A percentile compares a stretch with the other conserved stretches of the same genome.
phyloP scores from a whole-genome alignment of 1,140 invertebrate species.

The Proctacanthus coquilletti region DNA sequence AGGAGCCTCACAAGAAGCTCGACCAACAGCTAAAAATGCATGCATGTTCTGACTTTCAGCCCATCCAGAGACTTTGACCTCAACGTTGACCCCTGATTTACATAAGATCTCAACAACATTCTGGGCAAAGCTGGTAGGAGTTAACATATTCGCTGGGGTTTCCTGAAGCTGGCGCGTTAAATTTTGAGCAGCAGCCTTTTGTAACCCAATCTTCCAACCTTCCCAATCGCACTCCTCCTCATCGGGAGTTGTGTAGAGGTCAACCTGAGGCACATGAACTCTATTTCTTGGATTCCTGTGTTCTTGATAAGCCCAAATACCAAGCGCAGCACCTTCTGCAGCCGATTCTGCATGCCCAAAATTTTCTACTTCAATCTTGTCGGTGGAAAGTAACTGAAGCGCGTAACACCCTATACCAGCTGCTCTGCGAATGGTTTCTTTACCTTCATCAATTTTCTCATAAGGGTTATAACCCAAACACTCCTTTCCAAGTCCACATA shows the following conservation, averaged over 20 bases:
- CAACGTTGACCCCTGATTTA: slow-evolving; percentile 42
- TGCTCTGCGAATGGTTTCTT: slow-evolving; percentile 51
- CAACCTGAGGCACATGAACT: slow-evolving; percentile 19
- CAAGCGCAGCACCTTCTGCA: slow-evolving; percentile 54
- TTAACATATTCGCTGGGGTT: slow-evolving; percentile 73
- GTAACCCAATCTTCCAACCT: slow-evolving; percentile 52
- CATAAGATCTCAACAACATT: slow-evolving; percentile 35
- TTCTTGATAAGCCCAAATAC: slow-evolving; percentile 29
- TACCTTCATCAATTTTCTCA: slow-evolving; percentile 45
- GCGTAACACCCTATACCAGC: slow-evolving; percentile 42
- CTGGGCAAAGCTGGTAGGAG: slow-evolving; percentile 68
- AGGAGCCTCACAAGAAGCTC: slow-evolving; percentile 58
- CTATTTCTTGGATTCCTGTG: slow-evolving; percentile 17
- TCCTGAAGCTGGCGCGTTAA: slow-evolving; percentile 62
- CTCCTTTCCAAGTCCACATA: slow-evolving; percentile 56
- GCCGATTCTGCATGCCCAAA: slow-evolving; percentile 57
- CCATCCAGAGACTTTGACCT: slow-evolving; percentile 45
- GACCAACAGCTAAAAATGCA: slow-evolving; percentile 60
- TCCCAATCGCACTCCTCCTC: slow-evolving; percentile 32
- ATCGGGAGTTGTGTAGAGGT: slow-evolving; percentile 28
- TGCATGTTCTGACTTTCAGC: slow-evolving; percentile 56
- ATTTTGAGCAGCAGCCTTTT: slow-evolving; percentile 71
- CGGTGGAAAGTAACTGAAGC: slow-evolving; percentile 34
- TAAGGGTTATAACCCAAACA: slow-evolving; percentile 42
- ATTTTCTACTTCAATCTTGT: slow-evolving; percentile 48